Evolutionary conservation across 1,140 invertebrate species (phyloP).

Genomic region (Macrobrachium nipponense): DNA sequence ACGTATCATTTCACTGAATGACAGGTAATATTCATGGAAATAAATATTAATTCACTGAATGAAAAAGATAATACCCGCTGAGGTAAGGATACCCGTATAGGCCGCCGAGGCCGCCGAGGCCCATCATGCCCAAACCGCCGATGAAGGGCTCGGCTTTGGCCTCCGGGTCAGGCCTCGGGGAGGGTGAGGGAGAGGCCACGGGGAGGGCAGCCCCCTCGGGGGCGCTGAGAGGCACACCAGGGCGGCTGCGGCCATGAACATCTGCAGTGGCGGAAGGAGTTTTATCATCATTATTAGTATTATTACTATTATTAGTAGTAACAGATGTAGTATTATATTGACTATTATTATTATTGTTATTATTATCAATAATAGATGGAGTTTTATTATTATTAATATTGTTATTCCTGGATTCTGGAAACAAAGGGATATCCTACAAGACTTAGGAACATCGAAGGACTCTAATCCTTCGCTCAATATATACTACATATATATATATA

Average conservation of each 20-base stretch:
- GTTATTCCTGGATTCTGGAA: too few relatives aligned
- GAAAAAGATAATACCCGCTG: constrained; percentile 6
- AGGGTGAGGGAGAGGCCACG: neutral
- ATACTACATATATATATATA: neutral
- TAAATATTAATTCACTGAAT: neutral
- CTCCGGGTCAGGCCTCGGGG: neutral
- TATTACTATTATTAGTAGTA: too few relatives aligned
- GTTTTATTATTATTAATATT: too few relatives aligned
- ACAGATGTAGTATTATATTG: too few relatives aligned
- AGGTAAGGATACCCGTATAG: neutral
- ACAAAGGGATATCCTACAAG: neutral
- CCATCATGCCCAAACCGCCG: neutral
- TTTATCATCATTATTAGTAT: too few relatives aligned
- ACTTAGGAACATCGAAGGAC: too few relatives aligned
- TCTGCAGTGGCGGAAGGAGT: neutral
- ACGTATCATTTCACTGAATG: too few relatives aligned
- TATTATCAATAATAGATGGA: too few relatives aligned
- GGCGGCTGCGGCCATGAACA: neutral
- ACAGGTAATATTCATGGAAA: too few relatives aligned
- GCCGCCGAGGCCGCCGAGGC: neutral
- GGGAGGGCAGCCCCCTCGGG: neutral
- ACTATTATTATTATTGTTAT: too few relatives aligned
- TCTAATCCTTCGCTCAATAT: too few relatives aligned
- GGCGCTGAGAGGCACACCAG: neutral
- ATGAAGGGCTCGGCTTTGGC: constrained; percentile 34